Percentiles rank a stretch among this genome's conserved stretches.
phyloP scores from a whole-genome alignment of 1,140 invertebrate genomes.

The Sweltsa coloradensis region DNA sequence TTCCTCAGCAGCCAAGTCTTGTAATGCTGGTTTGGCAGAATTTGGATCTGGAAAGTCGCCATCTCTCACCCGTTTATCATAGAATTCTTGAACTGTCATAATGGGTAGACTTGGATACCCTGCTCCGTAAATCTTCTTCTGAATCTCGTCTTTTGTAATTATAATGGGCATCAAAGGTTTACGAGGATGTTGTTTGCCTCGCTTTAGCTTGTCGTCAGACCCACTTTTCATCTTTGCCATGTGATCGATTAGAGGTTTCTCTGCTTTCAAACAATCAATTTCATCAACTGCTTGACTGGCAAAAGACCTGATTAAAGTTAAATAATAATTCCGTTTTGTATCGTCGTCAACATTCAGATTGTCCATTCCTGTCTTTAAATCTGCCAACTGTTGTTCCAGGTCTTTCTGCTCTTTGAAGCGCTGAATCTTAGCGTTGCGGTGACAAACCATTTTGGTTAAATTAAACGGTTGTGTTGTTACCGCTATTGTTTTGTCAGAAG shows the following conservation, averaged over 20 bases:
- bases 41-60: slow-evolving; percentile 45
- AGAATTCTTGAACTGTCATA: slow-evolving; percentile 91
- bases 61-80: slow-evolving; percentile 71
- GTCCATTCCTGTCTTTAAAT: slow-evolving; percentile 47
- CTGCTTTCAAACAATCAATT: slow-evolving; percentile 52
- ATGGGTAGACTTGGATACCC: slow-evolving; percentile 91
- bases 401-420: slow-evolving; percentile 70
- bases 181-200: neutral
- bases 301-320: slow-evolving; percentile 64
- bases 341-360: slow-evolving; percentile 63
- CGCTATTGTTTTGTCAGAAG: neutral
- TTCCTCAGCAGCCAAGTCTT: slow-evolving; percentile 26
- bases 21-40: slow-evolving; percentile 23
- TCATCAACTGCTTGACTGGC: slow-evolving; percentile 66
- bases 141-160: slow-evolving; percentile 75
- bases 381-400: slow-evolving; percentile 52
- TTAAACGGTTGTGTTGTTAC: neutral
- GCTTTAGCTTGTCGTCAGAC: neutral
- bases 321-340: slow-evolving; percentile 67
- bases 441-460: slow-evolving; percentile 18
- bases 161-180: slow-evolving; percentile 76
- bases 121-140: slow-evolving; percentile 86
- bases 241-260: slow-evolving; percentile 60
- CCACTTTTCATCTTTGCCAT: slow-evolving; percentile 40
- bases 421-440: slow-evolving; percentile 60